Conservation (phyloP, 2,888 invertebrate species). For the Danaus chrysippus region DNA sequence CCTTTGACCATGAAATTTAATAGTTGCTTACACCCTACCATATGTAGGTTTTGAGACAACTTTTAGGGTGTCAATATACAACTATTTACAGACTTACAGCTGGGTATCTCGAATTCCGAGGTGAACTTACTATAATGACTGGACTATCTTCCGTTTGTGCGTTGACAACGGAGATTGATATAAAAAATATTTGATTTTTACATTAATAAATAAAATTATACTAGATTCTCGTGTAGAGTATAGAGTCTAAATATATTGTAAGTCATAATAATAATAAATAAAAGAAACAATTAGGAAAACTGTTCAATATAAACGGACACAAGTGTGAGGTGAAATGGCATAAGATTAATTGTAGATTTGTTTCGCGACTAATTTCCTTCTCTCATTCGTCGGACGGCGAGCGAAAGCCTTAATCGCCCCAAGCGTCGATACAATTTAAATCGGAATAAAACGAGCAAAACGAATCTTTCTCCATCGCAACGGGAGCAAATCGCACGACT, state of each 20-base stretch:
- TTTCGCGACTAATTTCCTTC: conserved; percentile 54
- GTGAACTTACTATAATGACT: too few relatives aligned
- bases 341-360: conserved; percentile 34
- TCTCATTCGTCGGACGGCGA: conserved; percentile 45
- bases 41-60: too few relatives aligned
- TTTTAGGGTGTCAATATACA: too few relatives aligned
- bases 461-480: conserved; percentile 72
- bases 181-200: too few relatives aligned
- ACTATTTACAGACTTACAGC: too few relatives aligned
- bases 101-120: too few relatives aligned
- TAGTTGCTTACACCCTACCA: too few relatives aligned
- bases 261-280: neutral
- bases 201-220: too few relatives aligned
- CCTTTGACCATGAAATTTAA: too few relatives aligned
- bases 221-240: too few relatives aligned
- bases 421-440: conserved; percentile 74
- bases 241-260: neutral
- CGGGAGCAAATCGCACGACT: conserved; percentile 73
- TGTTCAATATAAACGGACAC: conserved; percentile 3
- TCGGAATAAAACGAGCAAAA: conserved; percentile 69
- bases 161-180: too few relatives aligned
- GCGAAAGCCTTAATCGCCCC: conserved; percentile 68
- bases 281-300: neutral
- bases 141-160: too few relatives aligned
- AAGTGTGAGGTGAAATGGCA: conserved; percentile 14